A percentile compares a stretch with the other conserved stretches of the same genome.
These are phyloP conservation scores for Chirona hameri DNA, from an alignment of 2,888 invertebrate species.

Conservation along the genomic window DNA sequence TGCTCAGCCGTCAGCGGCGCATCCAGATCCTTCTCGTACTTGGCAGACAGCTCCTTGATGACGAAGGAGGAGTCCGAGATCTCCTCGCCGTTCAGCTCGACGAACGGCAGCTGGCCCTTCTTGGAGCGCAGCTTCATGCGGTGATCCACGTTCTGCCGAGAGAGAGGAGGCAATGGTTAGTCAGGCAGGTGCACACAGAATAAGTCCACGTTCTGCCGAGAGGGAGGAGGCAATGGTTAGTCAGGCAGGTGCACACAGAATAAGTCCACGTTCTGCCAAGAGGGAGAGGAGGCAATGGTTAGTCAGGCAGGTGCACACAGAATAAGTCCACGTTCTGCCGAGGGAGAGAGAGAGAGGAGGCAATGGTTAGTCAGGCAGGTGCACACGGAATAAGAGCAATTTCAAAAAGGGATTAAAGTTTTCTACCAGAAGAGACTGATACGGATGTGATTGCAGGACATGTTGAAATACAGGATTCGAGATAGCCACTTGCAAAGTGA, in stretches of 20 bases:
- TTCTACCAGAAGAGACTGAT: too few species aligned
- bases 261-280: slow-evolving; percentile 77
- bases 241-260: background rate
- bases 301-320: background rate
- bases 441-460: too few species aligned
- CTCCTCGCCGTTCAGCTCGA: slow-evolving; percentile 92
- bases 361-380: slow-evolving; percentile 28
- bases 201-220: slow-evolving; percentile 77
- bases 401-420: too few species aligned
- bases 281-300: slow-evolving; percentile 45
- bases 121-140: slow-evolving; percentile 89
- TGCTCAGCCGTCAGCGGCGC: slow-evolving; percentile 77
- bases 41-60: slow-evolving; percentile 77
- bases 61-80: slow-evolving; percentile 88
- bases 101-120: slow-evolving; percentile 91
- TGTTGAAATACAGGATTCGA: too few species aligned
- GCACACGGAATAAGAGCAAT: too few species aligned
- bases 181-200: background rate
- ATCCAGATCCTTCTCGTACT: slow-evolving; percentile 79
- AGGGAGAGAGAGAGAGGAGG: slow-evolving; percentile 50
- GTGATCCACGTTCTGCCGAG: slow-evolving; percentile 83
- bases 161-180: slow-evolving; percentile 44
- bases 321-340: slow-evolving; percentile 76
- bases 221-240: slow-evolving; percentile 44
- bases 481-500: too few species aligned